Evolutionary conservation across 2,888 invertebrate genomes (phyloP).

Genomic region (Heliconius sara): DNA sequence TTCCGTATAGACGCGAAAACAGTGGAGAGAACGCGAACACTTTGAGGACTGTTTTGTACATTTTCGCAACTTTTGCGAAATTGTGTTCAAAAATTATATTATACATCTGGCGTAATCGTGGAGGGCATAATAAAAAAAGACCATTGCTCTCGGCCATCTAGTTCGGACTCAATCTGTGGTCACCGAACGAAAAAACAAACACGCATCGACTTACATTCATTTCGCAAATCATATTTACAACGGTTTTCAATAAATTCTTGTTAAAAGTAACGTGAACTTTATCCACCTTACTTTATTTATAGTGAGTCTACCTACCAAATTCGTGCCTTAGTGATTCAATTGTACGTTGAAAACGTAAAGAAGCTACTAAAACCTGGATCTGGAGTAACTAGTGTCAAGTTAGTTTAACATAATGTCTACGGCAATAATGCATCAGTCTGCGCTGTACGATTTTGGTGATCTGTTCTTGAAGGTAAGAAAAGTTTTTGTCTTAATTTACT

Average conservation of each 20-base stretch:
- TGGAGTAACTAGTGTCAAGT: constrained; percentile 69
- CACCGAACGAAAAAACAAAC: constrained; percentile 79
- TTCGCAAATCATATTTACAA: constrained; percentile 66
- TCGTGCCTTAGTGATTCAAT: constrained; percentile 78
- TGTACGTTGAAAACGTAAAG: constrained; percentile 64
- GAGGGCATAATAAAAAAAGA: constrained; percentile 65
- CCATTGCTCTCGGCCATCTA: constrained; percentile 75
- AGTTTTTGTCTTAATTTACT: constrained; percentile 18
- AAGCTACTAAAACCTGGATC: constrained; percentile 69
- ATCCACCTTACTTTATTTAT: constrained; percentile 69
- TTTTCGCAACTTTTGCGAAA: constrained; percentile 82
- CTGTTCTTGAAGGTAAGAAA: constrained; percentile 87
- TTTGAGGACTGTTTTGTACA: constrained; percentile 83
- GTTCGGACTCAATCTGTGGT: constrained; percentile 79
- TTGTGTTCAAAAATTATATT: constrained; percentile 76
- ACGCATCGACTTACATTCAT: constrained; percentile 71
- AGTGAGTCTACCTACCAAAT: constrained; percentile 74
- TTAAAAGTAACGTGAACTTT: constrained; percentile 70
- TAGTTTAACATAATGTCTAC: constrained; percentile 87
- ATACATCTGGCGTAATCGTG: constrained; percentile 68
- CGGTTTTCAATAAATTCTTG: constrained; percentile 74
- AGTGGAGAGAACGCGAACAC: constrained; percentile 78
- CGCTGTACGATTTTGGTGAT: constrained; percentile 90
- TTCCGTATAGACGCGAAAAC: constrained; percentile 83
- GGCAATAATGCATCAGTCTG: constrained; percentile 90